Percentiles rank a stretch among this genome's conserved stretches.
Conservation (phyloP, 2,113 vertebrate genomes). For the Tychaedon coryphoeus region DNA sequence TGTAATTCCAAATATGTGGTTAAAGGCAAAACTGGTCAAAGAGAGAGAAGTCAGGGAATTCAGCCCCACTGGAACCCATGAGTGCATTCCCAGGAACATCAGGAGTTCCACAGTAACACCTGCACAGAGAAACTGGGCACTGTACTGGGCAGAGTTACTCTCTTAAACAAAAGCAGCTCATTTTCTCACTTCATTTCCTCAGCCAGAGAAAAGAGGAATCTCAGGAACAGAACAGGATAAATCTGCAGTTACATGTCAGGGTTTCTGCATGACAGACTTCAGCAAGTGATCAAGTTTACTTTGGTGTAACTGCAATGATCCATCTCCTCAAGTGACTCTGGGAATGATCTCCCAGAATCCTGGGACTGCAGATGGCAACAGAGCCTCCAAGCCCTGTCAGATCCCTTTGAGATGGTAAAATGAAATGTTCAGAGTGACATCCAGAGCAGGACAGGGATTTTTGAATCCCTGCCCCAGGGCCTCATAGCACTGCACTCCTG, state of each 20-base stretch:
- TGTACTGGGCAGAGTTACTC: neutral
- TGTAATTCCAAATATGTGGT: neutral
- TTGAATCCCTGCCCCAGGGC: neutral
- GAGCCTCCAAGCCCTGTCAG: neutral
- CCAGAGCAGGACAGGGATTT: neutral
- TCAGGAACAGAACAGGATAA: neutral
- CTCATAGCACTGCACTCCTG: neutral
- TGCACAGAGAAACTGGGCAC: neutral
- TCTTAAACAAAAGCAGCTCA: neutral
- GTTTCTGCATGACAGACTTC: neutral
- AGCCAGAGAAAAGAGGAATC: neutral
- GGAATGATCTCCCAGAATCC: neutral
- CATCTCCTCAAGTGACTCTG: neutral
- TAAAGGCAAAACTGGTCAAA: neutral
- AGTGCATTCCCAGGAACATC: neutral
- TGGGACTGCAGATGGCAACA: neutral
- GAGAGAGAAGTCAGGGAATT: neutral
- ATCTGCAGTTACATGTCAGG: neutral
- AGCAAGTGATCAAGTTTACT: neutral
- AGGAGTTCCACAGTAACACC: neutral
- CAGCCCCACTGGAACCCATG: rapidly evolving
- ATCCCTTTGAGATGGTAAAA: neutral
- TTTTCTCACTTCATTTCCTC: neutral
- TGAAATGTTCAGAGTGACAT: neutral
- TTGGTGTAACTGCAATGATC: neutral